Conservation (phyloP, 2,113 vertebrate species). For the Athene noctua region DNA sequence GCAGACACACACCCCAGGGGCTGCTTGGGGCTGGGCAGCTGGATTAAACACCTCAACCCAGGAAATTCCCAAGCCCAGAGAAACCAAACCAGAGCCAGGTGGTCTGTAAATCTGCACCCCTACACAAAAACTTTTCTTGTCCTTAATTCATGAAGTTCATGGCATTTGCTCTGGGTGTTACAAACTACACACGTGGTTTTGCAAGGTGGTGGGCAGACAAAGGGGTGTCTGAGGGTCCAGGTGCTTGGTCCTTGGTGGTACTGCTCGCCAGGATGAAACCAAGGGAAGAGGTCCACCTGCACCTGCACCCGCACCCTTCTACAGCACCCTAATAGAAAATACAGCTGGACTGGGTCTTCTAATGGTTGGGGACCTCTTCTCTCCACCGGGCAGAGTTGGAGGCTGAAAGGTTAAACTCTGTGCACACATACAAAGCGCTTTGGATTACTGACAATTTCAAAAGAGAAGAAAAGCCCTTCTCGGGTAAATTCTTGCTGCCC, state of each 20-base stretch:
- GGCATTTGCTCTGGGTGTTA: rapidly evolving
- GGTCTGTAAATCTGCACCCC: not conserved
- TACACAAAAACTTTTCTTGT: not conserved
- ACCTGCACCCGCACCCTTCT: not conserved
- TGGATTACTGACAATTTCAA: not conserved
- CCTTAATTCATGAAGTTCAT: not conserved
- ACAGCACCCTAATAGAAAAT: not conserved
- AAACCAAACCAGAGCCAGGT: not conserved
- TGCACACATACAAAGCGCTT: rapidly evolving
- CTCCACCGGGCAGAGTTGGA: not conserved
- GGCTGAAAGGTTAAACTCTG: not conserved
- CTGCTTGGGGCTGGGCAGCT: not conserved
- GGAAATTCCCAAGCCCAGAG: not conserved
- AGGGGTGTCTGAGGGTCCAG: not conserved
- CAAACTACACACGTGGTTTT: rapidly evolving
- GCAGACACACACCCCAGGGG: not conserved
- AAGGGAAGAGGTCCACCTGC: not conserved
- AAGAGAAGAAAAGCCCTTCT: not conserved
- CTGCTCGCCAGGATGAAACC: not conserved
- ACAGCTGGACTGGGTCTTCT: not conserved
- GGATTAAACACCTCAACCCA: not conserved
- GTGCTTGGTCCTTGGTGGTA: rapidly evolving
- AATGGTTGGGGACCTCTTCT: not conserved
- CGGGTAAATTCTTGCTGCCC: not conserved
- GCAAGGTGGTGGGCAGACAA: not conserved